Evolutionary conservation across 1,140 invertebrate genomes (phyloP).

Genomic region (Saccostrea echinata): DNA sequence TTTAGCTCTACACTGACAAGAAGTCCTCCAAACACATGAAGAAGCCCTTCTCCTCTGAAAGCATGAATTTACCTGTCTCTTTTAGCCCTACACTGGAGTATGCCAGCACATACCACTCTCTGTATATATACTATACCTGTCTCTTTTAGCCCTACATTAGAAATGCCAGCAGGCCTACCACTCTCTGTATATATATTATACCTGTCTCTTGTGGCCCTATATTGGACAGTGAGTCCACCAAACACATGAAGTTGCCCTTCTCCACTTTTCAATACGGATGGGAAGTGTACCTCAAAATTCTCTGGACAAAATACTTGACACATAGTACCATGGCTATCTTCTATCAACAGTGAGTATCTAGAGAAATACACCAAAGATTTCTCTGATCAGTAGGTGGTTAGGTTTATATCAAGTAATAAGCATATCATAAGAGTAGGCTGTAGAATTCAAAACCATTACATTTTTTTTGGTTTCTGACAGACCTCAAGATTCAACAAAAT

Average conservation of each 20-base stretch:
- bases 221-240: constrained; percentile 35
- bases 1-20: too few relatives aligned
- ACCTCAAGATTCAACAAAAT: too few relatives aligned
- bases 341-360: constrained; percentile 46
- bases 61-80: not conserved
- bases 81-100: not conserved
- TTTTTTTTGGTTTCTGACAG: too few relatives aligned
- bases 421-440: too few relatives aligned
- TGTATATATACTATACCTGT: constrained; percentile 26
- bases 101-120: too few relatives aligned
- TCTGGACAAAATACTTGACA: constrained; percentile 47
- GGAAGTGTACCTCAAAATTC: not conserved
- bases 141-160: constrained; percentile 36
- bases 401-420: too few relatives aligned
- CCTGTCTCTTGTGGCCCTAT: constrained; percentile 46
- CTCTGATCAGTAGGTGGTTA: too few relatives aligned
- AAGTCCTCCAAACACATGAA: too few relatives aligned
- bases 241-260: constrained; percentile 39
- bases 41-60: too few relatives aligned
- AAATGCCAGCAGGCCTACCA: constrained; percentile 32
- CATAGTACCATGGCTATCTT: constrained; percentile 53
- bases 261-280: constrained; percentile 30
- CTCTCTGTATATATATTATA: not conserved
- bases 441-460: too few relatives aligned
- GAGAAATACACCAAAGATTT: not conserved